Percentiles rank a stretch among this genome's conserved stretches.
These are phyloP conservation scores for Mungos mungo DNA, from an alignment of 2,113 vertebrate genomes.

Conservation along the genomic window DNA sequence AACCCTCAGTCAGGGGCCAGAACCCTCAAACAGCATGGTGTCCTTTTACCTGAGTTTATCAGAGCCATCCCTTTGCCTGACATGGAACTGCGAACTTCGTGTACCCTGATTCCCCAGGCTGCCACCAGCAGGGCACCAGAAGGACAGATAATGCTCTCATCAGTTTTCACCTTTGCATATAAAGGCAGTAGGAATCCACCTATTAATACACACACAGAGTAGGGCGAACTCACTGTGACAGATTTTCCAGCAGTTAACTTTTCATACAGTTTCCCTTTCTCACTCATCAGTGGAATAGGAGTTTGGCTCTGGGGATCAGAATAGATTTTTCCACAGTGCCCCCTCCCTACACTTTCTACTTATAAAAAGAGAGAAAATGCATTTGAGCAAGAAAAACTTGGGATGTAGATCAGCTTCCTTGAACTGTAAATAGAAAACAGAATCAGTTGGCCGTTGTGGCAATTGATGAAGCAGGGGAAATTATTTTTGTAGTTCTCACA, in stretches of 20 bases:
- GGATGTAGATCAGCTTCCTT: not conserved
- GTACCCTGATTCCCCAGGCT: conserved; percentile 55
- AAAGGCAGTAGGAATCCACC: not conserved
- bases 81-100: not conserved
- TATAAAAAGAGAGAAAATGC: not conserved
- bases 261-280: not conserved
- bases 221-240: not conserved
- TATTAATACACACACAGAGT: not conserved
- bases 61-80: not conserved
- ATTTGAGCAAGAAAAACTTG: not conserved
- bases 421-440: conserved; percentile 12
- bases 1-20: not conserved
- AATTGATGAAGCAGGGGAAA: not conserved
- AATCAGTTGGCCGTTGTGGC: not conserved
- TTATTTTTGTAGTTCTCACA: not conserved
- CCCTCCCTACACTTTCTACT: not conserved
- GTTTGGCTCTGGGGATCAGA: not conserved
- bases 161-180: not conserved
- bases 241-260: not conserved
- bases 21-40: not conserved
- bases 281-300: not conserved
- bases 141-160: not conserved
- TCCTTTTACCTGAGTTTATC: not conserved
- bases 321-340: not conserved
- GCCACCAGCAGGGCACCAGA: conserved; percentile 74